Base-by-base conservation (phyloP, 2,888 invertebrate genomes). In the Drosophila kambysellisi region DNA sequence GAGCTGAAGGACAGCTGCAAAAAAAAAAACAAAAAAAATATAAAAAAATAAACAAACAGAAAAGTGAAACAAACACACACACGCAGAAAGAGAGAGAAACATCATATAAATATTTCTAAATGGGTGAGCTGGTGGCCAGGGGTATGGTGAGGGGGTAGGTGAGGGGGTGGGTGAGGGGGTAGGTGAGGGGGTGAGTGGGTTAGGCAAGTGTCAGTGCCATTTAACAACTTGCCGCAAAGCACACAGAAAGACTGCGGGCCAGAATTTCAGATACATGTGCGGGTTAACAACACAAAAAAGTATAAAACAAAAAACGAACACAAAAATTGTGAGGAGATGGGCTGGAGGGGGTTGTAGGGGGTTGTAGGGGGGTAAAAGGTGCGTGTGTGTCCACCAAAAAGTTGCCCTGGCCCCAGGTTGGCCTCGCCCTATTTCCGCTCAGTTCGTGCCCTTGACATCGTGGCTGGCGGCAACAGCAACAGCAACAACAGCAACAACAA, bases 101-200 rank as follows among this genome's bases (percentile, higher is more conserved):
- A 60, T 72, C 69, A 83, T 87, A 85, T 85, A 86, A 88, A 85
- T 85, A 87, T 85, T 87, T 87, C 82, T 83, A 86, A 82, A 70
- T 81, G 82, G 56, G 20, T 41, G 51, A 30, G 39, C n/a, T 54
- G 53, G 25, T 46, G 25, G 53, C 15, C 15, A 15, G 53, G 8
- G n/a, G n/a, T n/a, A n/a, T n/a, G n/a, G n/a, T n/a, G n/a, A n/a
- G n/a, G n/a, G 37, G 29, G 7, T 29, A 1, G 46, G 25, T 15
- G 41, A 7, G 9, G 11, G 48, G 48, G 20, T 53, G 46, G 54
- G 61, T 51, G 58, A 15, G 53, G 8, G 37, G 29, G 7, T 29
- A 1, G 46, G 25, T 15, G 41, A 7, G 9, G 11, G 48, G 48
- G 20, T 53, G 46, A 53, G 61, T 51, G 58, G 25, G 39, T 29